These are phyloP conservation scores for Lasaia peninsularis DNA, from an alignment of 1,140 invertebrate genomes.

Conservation along the genomic window DNA sequence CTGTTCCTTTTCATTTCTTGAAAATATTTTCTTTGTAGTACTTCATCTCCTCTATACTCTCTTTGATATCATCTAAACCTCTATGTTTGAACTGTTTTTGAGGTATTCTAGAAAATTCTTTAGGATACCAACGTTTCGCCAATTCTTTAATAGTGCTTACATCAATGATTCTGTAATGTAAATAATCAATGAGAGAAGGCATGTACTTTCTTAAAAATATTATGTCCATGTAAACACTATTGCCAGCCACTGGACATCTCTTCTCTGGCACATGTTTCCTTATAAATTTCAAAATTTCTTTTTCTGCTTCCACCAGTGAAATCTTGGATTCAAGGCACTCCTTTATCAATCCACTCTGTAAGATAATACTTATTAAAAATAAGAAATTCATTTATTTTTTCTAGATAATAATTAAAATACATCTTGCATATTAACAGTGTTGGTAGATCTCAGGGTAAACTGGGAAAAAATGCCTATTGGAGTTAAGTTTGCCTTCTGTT, in stretches of 20 bases:
- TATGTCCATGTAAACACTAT: constrained; percentile 92
- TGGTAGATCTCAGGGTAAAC: no score
- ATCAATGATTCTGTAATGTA: constrained; percentile 97
- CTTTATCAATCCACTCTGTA: constrained; percentile 87
- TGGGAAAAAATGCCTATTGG: no score
- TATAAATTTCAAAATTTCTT: constrained; percentile 85
- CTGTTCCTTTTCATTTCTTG: constrained; percentile 22
- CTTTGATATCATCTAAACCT: constrained; percentile 89
- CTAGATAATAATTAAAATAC: no score
- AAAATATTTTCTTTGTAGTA: constrained; percentile 80
- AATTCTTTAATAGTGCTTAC: constrained; percentile 94
- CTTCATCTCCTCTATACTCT: constrained; percentile 90
- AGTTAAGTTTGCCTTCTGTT: no score
- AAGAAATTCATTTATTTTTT: no score
- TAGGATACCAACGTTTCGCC: constrained; percentile 85
- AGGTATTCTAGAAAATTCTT: constrained; percentile 78
- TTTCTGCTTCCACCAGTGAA: constrained; percentile 82
- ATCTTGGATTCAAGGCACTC: constrained; percentile 83
- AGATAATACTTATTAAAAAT: constrained; percentile 35
- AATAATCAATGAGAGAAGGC: constrained; percentile 85
- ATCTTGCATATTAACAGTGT: no score
- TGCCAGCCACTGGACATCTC: constrained; percentile 90
- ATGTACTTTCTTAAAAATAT: constrained; percentile 87
- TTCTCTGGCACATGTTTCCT: constrained; percentile 81
- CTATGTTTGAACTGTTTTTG: constrained; percentile 84